Evolutionary conservation across 1,140 invertebrate genomes (phyloP), one percentile per base, ranked within the genome.

Genomic region (Anagrus nilaparvatae): DNA sequence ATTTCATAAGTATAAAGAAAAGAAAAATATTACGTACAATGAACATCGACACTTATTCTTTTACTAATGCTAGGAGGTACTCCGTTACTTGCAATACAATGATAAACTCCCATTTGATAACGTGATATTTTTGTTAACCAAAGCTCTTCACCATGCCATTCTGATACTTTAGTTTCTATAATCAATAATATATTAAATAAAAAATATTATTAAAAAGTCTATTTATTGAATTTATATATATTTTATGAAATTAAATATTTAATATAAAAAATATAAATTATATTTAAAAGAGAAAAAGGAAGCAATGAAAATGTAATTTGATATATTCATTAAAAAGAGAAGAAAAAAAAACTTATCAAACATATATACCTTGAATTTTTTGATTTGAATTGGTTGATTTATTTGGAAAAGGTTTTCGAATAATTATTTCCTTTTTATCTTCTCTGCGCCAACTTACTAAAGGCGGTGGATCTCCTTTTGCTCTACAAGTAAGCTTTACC

Each of bases 21-120:
- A n/a, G n/a, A n/a, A n/a, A n/a, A n/a, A n/a, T n/a, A 49, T 51
- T 72, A 85, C 84, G 84, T 71, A 89, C 86, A 90, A 61, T 87
- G 80, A 48, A 89, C 85, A 63, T 75, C 82, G 50, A 89, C 77
- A 51, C 76, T 77, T 52, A 89, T 84, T 50, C 85, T 74, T 65
- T 89, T 88, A 65, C 82, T 86, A 52, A 88, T 79, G 31, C 82
- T 76, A 17, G 85, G 85, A 20, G 82, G 83, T 12, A 85, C 75
- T 24, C 79, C 79, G 49, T 87, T 89, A 50, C 76, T 81, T n/a
- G 86, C 86, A 31, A 88, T 87, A 63, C 84, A 88, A 33, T 87
- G 67, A 64, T 88, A 90, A 40, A 82, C 81, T n/a, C 82, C 84
- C 87, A 91, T 91, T 61, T 91, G 85, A 38, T 81, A 79, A 38